Conservation (phyloP, 2,797 vertebrate genomes). For the Microctenopoma lineatum region DNA sequence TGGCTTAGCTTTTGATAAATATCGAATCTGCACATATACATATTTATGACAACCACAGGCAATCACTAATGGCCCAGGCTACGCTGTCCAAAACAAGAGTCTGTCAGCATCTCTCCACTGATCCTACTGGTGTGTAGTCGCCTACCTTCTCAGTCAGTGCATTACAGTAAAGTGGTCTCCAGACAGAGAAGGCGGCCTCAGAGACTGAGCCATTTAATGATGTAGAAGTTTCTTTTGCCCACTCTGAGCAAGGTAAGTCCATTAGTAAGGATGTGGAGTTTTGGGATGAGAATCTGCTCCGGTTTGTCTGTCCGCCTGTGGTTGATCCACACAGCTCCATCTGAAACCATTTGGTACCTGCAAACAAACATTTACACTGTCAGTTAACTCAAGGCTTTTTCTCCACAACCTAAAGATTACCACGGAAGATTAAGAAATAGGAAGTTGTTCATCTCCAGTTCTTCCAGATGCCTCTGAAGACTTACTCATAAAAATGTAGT, state of each 20-base stretch:
- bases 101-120: slow-evolving; percentile 21
- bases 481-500: no score
- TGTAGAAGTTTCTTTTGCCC: slow-evolving; percentile 94
- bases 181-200: slow-evolving; percentile 63
- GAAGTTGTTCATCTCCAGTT: no score
- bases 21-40: slow-evolving; percentile 52
- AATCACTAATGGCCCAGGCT: background rate
- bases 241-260: slow-evolving; percentile 91
- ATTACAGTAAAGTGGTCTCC: slow-evolving; percentile 24
- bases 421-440: no score
- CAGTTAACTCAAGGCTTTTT: background rate
- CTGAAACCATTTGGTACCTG: slow-evolving; percentile 91
- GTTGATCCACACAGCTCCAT: slow-evolving; percentile 94
- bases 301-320: slow-evolving; percentile 87
- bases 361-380: slow-evolving; percentile 11
- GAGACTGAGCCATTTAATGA: slow-evolving; percentile 93
- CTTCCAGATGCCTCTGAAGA: no score
- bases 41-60: slow-evolving; percentile 17
- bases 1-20: slow-evolving; percentile 39
- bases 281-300: slow-evolving; percentile 89
- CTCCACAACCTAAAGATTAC: no score
- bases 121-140: slow-evolving; percentile 10
- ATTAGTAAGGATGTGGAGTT: slow-evolving; percentile 92
- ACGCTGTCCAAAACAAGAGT: slow-evolving; percentile 9
- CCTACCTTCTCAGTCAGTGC: slow-evolving; percentile 60